Conservation (phyloP, 2,888 invertebrate species). For the Adineta ricciae region DNA sequence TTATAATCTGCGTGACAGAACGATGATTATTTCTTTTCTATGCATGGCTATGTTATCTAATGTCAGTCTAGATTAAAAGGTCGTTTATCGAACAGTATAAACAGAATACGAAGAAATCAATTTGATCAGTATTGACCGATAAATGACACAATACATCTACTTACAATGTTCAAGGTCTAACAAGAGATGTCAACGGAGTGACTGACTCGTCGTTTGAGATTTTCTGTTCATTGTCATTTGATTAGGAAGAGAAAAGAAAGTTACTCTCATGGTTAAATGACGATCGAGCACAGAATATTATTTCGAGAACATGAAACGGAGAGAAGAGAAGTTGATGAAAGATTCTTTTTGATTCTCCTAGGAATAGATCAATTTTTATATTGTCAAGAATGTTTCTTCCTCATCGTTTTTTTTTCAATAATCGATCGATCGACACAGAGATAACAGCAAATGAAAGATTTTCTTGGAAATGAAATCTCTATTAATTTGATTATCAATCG, state of each 20-base stretch:
- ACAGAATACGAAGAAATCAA: not conserved
- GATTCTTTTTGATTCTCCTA: not conserved
- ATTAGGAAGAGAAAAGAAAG: not conserved
- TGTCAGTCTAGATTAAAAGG: not conserved
- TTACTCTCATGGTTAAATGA: not conserved
- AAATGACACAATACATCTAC: not conserved
- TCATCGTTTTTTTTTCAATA: not conserved
- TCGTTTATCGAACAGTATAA: not conserved
- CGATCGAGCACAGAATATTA: not conserved
- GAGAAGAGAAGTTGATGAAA: not conserved
- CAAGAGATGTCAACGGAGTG: not conserved
- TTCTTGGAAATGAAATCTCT: not conserved
- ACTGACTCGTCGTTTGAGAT: too few relatives aligned
- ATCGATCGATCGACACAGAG: not conserved
- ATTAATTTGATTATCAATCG: not conserved
- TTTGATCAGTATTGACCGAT: not conserved
- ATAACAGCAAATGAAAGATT: not conserved
- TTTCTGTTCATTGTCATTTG: not conserved
- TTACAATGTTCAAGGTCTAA: not conserved
- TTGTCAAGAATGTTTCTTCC: not conserved
- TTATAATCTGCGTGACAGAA: constrained; percentile 9
- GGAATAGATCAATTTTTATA: not conserved
- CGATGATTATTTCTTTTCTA: not conserved
- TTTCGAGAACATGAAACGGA: not conserved
- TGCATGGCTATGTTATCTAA: not conserved